Conservation (phyloP, 2,797 vertebrate species). For the Lepus oiostolus region DNA sequence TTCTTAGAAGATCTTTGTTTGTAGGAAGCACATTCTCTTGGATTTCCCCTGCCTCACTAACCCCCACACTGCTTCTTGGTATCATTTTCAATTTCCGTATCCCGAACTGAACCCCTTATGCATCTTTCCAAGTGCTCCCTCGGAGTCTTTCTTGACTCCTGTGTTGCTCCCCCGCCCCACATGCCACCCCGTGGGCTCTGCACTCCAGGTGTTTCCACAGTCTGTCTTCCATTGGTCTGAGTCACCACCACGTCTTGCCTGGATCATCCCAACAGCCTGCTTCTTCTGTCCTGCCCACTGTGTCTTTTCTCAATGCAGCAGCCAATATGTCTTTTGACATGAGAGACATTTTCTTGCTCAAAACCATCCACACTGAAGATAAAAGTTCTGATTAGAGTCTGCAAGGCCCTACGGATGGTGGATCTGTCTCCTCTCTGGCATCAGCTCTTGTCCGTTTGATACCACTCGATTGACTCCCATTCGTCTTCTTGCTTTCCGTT, state of each 20-base stretch:
- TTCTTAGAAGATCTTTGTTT: not conserved
- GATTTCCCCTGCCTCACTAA: not conserved
- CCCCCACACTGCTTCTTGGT: not conserved
- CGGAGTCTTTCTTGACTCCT: too few species aligned
- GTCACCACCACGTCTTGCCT: not conserved
- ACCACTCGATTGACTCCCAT: not conserved
- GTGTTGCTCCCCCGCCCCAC: too few species aligned
- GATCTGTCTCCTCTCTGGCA: not conserved
- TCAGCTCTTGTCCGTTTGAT: not conserved
- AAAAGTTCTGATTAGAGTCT: not conserved
- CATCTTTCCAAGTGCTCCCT: not conserved
- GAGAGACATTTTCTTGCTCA: constrained; percentile 12
- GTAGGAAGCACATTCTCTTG: not conserved
- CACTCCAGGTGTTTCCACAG: not conserved
- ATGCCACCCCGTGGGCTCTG: not conserved
- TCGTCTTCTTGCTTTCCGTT: not conserved
- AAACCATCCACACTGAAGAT: not conserved
- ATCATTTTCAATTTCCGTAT: not conserved
- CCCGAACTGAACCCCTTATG: not conserved
- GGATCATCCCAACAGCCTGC: not conserved
- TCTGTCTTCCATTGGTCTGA: not conserved
- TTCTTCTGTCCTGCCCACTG: not conserved
- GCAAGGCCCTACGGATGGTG: not conserved
- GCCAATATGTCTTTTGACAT: not conserved
- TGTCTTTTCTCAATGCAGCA: not conserved